phyloP scores from a whole-genome alignment of 2,888 invertebrate species.

The Cyrtodaria siliqua region DNA sequence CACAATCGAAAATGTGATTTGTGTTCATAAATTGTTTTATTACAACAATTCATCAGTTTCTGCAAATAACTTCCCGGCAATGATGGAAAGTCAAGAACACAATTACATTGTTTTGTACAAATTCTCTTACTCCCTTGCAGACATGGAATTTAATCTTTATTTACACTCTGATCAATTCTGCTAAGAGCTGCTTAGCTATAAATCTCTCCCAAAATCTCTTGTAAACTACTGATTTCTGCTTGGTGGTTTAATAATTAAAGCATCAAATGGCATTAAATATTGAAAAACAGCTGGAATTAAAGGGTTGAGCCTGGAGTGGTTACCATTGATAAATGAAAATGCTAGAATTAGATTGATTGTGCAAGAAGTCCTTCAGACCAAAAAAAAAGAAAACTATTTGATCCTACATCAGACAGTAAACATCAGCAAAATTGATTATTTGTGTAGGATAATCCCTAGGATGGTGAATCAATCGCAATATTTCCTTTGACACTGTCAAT shows the following conservation, averaged over 20 bases:
- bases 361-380: no score
- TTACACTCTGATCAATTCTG: constrained; percentile 32
- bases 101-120: constrained; percentile 18
- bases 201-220: constrained; percentile 15
- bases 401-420: no score
- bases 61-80: constrained; percentile 11
- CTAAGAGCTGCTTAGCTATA: constrained; percentile 17
- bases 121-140: constrained; percentile 12
- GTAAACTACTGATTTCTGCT: constrained; percentile 5
- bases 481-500: no score
- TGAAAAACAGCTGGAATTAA: constrained; percentile 9
- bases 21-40: constrained; percentile 15
- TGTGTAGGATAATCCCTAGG: no score
- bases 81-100: constrained; percentile 5
- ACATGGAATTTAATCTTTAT: constrained; percentile 29
- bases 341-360: no score
- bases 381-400: no score
- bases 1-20: background rate
- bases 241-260: constrained; percentile 25
- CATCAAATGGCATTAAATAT: constrained; percentile 17
- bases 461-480: no score
- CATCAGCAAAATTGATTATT: no score
- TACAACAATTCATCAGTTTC: constrained; percentile 13
- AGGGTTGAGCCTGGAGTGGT: background rate
- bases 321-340: no score